These are phyloP conservation scores for Philonicus albiceps DNA, from an alignment of 2,888 invertebrate species.

Conservation along the genomic window DNA sequence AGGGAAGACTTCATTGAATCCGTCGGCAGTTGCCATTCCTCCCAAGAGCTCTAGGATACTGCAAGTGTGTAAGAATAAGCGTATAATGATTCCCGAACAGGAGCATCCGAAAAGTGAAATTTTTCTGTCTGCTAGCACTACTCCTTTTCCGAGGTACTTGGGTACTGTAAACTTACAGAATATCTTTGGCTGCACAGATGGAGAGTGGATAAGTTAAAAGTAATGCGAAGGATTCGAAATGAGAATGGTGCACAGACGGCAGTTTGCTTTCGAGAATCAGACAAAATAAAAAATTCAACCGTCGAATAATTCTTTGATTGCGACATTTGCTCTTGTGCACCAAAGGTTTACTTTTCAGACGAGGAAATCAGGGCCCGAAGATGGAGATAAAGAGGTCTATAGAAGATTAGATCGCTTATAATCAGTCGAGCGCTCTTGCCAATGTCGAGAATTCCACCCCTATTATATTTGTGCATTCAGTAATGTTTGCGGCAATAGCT, in stretches of 20 bases:
- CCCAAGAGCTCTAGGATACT: background rate
- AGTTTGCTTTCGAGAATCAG: background rate
- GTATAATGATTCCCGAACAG: background rate
- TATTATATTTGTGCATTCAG: background rate
- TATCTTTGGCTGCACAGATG: background rate
- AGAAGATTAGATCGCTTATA: conserved; percentile 33
- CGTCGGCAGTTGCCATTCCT: conserved; percentile 1
- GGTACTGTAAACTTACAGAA: conserved; percentile 16
- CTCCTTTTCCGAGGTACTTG: conserved; percentile 18
- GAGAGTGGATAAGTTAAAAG: background rate
- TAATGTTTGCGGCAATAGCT: background rate
- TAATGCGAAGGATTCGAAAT: conserved; percentile 18
- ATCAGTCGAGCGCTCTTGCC: conserved; percentile 11
- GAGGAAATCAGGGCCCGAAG: background rate
- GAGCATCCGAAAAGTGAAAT: conserved; percentile 25
- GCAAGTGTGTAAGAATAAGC: background rate
- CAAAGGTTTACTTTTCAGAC: conserved; percentile 19
- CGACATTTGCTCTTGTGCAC: conserved; percentile 46
- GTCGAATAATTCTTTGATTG: conserved; percentile 43
- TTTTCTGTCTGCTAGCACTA: conserved; percentile 21
- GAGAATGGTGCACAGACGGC: conserved; percentile 18
- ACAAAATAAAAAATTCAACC: conserved; percentile 3
- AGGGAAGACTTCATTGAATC: conserved; percentile 16
- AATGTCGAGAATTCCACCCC: background rate
- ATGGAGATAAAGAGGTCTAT: conserved; percentile 11